Conservation (phyloP, 2,113 vertebrate genomes). For the Fukomys damarensis region DNA sequence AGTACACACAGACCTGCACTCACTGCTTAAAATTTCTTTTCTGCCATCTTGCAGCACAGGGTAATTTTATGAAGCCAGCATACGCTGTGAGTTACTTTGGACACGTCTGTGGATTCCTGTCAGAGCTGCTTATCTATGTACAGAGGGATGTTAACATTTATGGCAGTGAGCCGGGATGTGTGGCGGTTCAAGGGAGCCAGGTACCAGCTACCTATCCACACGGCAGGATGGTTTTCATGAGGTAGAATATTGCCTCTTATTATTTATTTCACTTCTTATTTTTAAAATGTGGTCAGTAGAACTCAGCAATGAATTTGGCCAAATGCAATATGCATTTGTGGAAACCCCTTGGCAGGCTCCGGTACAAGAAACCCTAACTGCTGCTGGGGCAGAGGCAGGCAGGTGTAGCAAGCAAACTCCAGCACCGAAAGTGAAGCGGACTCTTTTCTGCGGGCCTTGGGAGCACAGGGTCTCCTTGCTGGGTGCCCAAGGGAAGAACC, state of each 20-base stretch:
- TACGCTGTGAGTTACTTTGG: neutral
- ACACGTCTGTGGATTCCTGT: neutral
- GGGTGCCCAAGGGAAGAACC: neutral
- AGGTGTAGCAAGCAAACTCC: neutral
- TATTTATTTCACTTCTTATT: constrained; percentile 60
- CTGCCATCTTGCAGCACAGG: neutral
- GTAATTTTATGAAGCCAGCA: neutral
- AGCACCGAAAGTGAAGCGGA: neutral
- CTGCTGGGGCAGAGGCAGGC: neutral
- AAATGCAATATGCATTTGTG: neutral
- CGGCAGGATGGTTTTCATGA: constrained; percentile 53
- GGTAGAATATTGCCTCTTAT: constrained; percentile 42
- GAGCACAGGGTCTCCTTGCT: neutral
- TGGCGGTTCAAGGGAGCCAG: neutral
- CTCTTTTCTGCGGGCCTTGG: neutral
- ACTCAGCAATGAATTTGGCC: constrained; percentile 24
- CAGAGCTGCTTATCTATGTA: neutral
- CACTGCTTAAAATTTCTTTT: neutral
- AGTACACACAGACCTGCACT: neutral
- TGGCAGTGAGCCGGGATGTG: accelerated
- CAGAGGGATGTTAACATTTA: constrained; percentile 22
- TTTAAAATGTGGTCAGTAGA: constrained; percentile 56
- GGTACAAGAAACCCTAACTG: neutral
- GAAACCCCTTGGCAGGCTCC: neutral
- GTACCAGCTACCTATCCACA: neutral